These are phyloP conservation scores for Anodontia alba DNA, from an alignment of 2,888 invertebrate species.

Conservation along the genomic window DNA sequence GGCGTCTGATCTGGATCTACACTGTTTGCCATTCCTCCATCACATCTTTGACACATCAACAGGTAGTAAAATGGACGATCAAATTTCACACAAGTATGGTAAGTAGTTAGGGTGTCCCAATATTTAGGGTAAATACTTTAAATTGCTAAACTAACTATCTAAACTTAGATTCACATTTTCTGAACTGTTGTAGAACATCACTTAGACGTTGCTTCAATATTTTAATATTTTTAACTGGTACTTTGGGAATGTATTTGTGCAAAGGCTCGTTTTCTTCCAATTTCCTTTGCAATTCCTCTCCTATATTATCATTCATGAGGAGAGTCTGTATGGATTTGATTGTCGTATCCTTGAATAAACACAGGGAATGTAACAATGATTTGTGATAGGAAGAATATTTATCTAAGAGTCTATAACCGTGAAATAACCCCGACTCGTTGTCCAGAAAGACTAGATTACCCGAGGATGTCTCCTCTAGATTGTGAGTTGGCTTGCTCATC, in stretches of 20 bases:
- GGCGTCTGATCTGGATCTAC: no score
- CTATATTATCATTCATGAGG: conserved; percentile 87
- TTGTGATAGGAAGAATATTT: conserved; percentile 94
- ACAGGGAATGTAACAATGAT: conserved; percentile 91
- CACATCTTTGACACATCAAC: no score
- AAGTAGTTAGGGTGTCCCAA: no score
- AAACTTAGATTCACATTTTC: conserved; percentile 87
- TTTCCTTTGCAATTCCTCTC: conserved; percentile 89
- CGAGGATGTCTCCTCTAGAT: conserved; percentile 89
- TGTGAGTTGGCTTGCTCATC: conserved; percentile 95
- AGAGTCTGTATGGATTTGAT: conserved; percentile 89
- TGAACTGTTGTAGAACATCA: conserved; percentile 91
- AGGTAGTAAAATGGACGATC: no score
- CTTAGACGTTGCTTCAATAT: conserved; percentile 92
- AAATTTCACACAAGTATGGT: no score
- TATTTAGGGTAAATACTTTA: no score
- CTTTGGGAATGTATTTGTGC: conserved; percentile 87
- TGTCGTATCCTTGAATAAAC: conserved; percentile 91
- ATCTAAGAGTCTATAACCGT: conserved; percentile 93
- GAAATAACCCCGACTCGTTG: conserved; percentile 88
- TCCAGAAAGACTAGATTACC: conserved; percentile 92
- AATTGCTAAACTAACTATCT: background rate
- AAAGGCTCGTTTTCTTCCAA: conserved; percentile 87
- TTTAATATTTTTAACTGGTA: conserved; percentile 93
- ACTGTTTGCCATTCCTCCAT: no score